Percentiles rank a stretch among this genome's conserved stretches.
Conservation (phyloP, 2,797 vertebrate genomes). For the Botia kubotai region DNA sequence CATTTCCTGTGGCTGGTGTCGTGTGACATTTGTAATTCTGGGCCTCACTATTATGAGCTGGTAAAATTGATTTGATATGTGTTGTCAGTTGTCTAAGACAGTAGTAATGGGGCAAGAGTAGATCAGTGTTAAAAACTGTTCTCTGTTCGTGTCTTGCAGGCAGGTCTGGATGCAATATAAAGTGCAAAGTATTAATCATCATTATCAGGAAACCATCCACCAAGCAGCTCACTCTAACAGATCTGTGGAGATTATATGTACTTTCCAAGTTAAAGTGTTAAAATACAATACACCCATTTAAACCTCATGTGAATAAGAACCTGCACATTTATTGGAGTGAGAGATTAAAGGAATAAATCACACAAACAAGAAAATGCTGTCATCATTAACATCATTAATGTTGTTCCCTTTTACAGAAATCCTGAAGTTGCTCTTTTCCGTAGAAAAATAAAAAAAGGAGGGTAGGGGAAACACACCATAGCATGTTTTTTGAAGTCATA, state of each 20-base stretch:
- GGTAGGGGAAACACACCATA: no score
- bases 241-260: background rate
- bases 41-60: constrained; percentile 24
- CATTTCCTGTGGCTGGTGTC: constrained; percentile 76
- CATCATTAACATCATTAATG: no score
- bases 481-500: no score
- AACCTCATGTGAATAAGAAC: background rate
- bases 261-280: background rate
- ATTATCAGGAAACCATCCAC: constrained; percentile 38
- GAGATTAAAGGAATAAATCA: background rate
- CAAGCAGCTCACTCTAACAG: background rate
- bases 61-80: constrained; percentile 33
- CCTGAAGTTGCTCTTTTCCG: no score
- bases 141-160: constrained; percentile 19
- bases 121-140: background rate
- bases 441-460: no score
- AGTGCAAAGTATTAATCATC: constrained; percentile 22
- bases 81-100: constrained; percentile 25
- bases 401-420: no score
- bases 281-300: background rate
- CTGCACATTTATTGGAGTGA: background rate
- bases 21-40: constrained; percentile 45
- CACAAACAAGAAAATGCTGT: background rate
- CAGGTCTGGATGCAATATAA: constrained; percentile 22
- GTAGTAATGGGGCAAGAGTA: background rate